A percentile compares a stretch with the other conserved stretches of the same genome.
phyloP scores from a whole-genome alignment of 2,113 vertebrate species.

The Protobothrops flavoviridis region DNA sequence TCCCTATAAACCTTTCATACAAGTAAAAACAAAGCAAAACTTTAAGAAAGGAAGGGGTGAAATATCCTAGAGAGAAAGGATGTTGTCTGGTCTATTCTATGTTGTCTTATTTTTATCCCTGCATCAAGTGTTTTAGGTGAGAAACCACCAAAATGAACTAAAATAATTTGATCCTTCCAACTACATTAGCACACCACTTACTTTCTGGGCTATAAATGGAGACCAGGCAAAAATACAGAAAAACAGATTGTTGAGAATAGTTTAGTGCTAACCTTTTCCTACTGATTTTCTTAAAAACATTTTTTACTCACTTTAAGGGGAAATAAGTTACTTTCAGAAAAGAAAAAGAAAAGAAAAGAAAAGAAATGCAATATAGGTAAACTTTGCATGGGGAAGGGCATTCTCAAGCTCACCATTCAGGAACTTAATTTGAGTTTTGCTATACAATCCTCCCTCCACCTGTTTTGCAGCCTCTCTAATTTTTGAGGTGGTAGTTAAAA shows the following conservation, averaged over 20 bases:
- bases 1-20: neutral
- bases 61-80: neutral
- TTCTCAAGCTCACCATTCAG: too few relatives aligned
- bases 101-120: neutral
- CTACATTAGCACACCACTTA: neutral
- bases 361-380: neutral
- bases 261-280: neutral
- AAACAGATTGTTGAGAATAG: neutral
- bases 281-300: neutral
- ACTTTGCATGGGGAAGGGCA: too few relatives aligned
- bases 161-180: neutral
- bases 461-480: too few relatives aligned
- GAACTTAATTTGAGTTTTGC: neutral
- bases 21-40: neutral
- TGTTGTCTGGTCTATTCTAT: neutral
- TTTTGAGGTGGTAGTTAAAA: too few relatives aligned
- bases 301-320: neutral
- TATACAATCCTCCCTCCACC: too few relatives aligned
- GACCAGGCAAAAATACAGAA: neutral
- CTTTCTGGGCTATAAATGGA: neutral
- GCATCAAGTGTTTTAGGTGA: neutral
- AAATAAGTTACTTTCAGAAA: neutral
- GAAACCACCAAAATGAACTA: neutral
- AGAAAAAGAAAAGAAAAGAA: too few relatives aligned
- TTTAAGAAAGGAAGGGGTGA: neutral